Evolutionary conservation across 2,797 vertebrate species (phyloP).

Genomic region (Melanogrammus aeglefinus): DNA sequence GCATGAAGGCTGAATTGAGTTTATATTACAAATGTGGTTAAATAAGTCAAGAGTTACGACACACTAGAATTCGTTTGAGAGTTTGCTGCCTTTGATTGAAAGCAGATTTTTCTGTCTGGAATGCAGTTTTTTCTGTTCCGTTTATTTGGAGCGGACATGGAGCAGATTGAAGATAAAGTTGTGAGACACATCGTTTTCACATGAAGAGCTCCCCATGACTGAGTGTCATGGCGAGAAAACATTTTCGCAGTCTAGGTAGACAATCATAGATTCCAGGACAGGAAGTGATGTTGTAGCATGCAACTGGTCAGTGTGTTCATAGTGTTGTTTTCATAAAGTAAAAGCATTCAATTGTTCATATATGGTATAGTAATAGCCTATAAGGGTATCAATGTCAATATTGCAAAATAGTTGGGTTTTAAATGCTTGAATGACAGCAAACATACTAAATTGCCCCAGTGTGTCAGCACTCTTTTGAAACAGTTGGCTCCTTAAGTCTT

Average conservation of each 20-base stretch:
- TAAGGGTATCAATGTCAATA: not conserved
- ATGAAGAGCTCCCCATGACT: not conserved
- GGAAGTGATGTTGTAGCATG: too few species aligned
- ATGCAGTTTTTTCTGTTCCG: not conserved
- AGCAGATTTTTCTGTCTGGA: not conserved
- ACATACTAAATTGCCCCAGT: not conserved
- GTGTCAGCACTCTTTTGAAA: not conserved
- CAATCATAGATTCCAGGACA: not conserved
- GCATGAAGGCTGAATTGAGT: conserved; percentile 31
- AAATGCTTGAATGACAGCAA: conserved; percentile 1
- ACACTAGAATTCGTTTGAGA: not conserved
- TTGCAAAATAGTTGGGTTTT: not conserved
- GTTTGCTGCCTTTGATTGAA: conserved; percentile 2
- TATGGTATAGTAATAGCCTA: not conserved
- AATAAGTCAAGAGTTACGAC: not conserved
- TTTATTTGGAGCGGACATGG: not conserved
- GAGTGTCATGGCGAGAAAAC: not conserved
- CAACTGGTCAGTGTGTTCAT: not conserved
- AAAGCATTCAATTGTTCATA: not conserved
- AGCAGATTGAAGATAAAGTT: not conserved
- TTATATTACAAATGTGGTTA: conserved; percentile 35
- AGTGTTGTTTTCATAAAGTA: not conserved
- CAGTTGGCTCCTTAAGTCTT: not conserved
- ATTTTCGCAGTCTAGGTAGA: not conserved
- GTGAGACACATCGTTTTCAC: too few species aligned